Conservation (phyloP, 1,140 invertebrate species). For the Cydia fagiglandana region DNA sequence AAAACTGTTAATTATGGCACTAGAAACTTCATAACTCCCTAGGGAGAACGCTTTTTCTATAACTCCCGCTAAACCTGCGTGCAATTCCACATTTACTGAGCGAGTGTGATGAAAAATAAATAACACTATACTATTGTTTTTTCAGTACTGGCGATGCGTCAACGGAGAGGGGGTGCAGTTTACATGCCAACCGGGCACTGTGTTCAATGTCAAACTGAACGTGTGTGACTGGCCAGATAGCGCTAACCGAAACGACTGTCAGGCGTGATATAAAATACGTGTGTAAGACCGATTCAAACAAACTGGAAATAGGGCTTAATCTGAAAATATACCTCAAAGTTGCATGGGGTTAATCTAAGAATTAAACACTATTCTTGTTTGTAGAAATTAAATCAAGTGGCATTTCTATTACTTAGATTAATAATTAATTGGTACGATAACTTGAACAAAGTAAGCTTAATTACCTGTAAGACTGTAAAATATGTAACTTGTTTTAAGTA, state of each 20-base stretch:
- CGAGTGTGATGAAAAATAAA: no score
- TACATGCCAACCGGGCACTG: constrained; percentile 84
- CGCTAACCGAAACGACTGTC: constrained; percentile 82
- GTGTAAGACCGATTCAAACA: neutral
- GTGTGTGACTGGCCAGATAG: constrained; percentile 90
- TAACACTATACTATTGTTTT: constrained; percentile 45
- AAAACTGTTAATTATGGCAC: no score
- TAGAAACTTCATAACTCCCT: no score
- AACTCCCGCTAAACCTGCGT: no score
- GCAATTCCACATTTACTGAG: no score
- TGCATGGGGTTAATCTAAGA: no score
- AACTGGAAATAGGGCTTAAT: neutral
- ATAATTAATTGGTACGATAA: neutral
- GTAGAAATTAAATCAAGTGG: neutral
- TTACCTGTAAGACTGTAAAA: neutral
- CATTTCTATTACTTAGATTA: neutral
- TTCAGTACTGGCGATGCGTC: constrained; percentile 90
- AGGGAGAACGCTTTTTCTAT: no score
- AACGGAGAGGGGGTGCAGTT: constrained; percentile 87
- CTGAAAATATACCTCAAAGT: neutral
- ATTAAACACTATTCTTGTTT: neutral
- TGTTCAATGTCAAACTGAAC: constrained; percentile 84
- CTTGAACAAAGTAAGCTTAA: neutral
- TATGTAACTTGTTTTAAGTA: neutral
- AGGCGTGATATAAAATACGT: neutral